Evolutionary conservation across 1,140 invertebrate genomes (phyloP), one percentile per base, ranked within the genome.

Genomic region (Chymomyza costata): DNA sequence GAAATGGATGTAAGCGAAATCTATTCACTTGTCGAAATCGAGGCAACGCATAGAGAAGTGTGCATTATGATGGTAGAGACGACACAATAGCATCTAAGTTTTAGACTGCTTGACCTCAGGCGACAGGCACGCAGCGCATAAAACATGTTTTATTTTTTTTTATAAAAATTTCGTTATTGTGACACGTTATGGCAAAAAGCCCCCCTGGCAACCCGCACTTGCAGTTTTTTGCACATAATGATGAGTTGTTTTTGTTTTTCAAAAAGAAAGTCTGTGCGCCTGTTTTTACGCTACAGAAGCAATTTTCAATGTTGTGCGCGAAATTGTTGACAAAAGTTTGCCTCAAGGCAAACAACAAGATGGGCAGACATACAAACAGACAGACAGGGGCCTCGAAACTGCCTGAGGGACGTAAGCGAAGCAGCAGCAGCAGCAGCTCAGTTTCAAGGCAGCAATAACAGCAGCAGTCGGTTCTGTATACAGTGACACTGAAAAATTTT

Each of bases 241-340:
- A 65, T 65, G 62, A 56, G 43, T 21, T 16, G 46, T 21, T 43
- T 15, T 34, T 55, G 38, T 52, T 37, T 55, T 55, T n/a, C n/a
- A n/a, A n/a, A n/a, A n/a, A n/a, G n/a, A n/a, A n/a, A n/a, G n/a
- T n/a, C n/a, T n/a, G n/a, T n/a, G n/a, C n/a, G n/a, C n/a, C n/a
- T n/a, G n/a, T 44, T 70, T 66, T 74, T 76, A 63, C 62, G 71
- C 70, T 78, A 78, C 62, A 67, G 53, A 71, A 71, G 63, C 71
- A 69, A 60, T 71, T 63, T 66, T 71, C 73, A 78, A 66, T 78
- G 71, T 55, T 80, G 66, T 80, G 65, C 63, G 73, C 73, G 71
- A 65, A 78, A 80, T 67, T 78, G 71, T 78, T 78, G 71, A 78
- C 71, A 78, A 78, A n/a, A 78, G 73, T 78, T 80, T 47, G 71